Percentiles rank a stretch among this genome's conserved stretches.
Conservation (phyloP, 2,888 invertebrate genomes). For the Mythimna loreyi region DNA sequence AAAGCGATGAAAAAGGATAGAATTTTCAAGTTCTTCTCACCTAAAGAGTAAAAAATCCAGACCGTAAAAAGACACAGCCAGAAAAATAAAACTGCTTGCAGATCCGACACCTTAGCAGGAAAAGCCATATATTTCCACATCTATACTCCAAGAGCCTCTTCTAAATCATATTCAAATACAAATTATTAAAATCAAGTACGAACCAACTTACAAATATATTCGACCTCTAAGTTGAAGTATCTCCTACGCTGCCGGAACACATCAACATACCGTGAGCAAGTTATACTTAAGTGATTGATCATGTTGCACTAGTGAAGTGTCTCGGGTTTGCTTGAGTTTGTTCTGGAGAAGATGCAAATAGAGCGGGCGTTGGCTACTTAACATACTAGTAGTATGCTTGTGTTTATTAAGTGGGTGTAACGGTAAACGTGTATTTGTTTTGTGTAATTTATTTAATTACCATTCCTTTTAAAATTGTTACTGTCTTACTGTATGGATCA, state of each 20-base stretch:
- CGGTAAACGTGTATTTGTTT: too few relatives aligned
- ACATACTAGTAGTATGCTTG: neutral
- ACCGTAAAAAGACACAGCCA: neutral
- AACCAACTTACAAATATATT: neutral
- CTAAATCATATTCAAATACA: conserved; percentile 8
- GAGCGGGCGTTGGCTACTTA: neutral
- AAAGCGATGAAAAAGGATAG: too few relatives aligned
- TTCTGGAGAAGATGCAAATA: neutral
- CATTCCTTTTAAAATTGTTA: too few relatives aligned
- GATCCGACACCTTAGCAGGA: neutral
- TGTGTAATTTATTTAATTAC: too few relatives aligned
- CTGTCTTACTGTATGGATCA: too few relatives aligned
- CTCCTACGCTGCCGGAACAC: conserved; percentile 59
- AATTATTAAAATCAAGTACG: conserved; percentile 45
- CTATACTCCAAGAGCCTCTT: conserved; percentile 2
- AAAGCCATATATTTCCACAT: neutral
- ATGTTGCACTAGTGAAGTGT: conserved; percentile 15
- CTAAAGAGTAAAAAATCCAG: too few relatives aligned
- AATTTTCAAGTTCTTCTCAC: too few relatives aligned
- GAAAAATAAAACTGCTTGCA: neutral
- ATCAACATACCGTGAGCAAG: conserved; percentile 36
- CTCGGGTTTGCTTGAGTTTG: conserved; percentile 14
- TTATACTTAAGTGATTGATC: conserved; percentile 47
- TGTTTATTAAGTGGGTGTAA: too few relatives aligned
- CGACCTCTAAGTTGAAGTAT: conserved; percentile 47